Percentiles rank a stretch among this genome's conserved stretches.
Conservation (phyloP, 2,113 vertebrate genomes). For the Diadophis punctatus region DNA sequence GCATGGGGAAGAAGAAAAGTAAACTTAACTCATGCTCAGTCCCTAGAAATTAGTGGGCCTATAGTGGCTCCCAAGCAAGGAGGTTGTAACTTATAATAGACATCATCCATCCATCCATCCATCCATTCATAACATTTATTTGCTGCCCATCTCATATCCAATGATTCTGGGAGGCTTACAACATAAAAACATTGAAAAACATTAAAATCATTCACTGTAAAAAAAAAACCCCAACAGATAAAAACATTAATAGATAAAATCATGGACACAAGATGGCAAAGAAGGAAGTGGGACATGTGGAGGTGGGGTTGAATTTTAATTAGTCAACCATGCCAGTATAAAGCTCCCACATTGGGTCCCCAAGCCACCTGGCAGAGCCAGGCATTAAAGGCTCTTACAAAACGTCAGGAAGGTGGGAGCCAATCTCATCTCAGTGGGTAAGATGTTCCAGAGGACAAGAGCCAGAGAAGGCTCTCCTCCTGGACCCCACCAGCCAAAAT, state of each 20-base stretch:
- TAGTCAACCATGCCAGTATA: not conserved
- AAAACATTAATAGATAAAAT: not conserved
- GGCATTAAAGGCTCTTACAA: not conserved
- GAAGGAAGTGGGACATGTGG: not conserved
- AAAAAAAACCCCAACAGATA: not conserved
- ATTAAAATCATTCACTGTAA: not conserved
- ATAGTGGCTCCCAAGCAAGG: not conserved
- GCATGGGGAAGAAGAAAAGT: not conserved
- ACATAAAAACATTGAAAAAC: not conserved
- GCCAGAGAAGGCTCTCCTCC: not conserved
- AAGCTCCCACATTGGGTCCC: not conserved
- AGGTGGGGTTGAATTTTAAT: not conserved
- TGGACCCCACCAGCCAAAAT: not conserved
- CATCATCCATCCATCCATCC: not conserved
- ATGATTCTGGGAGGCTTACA: not conserved
- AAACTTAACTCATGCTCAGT: not conserved
- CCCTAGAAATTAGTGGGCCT: not conserved
- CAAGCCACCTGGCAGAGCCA: not conserved
- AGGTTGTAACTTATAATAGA: not conserved
- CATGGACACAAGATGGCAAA: not conserved
- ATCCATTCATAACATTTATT: not conserved
- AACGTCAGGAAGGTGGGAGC: fast-evolving
- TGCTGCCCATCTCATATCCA: not conserved
- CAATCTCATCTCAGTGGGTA: not conserved
- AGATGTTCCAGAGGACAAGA: not conserved